These are phyloP conservation scores for Erinaceus europaeus DNA, from an alignment of 2,113 vertebrate species.

Conservation along the genomic window DNA sequence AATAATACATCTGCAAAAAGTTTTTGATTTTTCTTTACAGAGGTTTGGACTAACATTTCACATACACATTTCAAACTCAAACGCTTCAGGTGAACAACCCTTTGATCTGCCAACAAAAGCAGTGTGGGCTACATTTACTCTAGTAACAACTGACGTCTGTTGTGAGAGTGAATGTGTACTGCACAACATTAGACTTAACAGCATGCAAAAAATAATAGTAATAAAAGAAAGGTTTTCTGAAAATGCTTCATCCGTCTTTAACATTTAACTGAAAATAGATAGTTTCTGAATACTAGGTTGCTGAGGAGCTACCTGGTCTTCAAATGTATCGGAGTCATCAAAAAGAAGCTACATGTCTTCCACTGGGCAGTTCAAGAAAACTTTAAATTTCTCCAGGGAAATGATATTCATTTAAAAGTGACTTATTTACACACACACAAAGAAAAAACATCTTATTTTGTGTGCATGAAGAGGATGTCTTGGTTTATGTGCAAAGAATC, in stretches of 20 bases:
- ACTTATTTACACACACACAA: conserved; percentile 70
- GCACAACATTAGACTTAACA: conserved; percentile 28
- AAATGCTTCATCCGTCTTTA: conserved; percentile 33
- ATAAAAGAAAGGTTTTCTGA: conserved; percentile 50
- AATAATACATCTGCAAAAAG: background rate
- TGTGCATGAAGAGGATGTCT: conserved; percentile 33
- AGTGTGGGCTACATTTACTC: background rate
- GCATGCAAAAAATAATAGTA: conserved; percentile 48
- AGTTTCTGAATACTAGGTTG: conserved; percentile 8
- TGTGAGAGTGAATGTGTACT: conserved; percentile 20
- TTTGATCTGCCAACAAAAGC: conserved; percentile 28
- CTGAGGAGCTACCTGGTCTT: conserved; percentile 11
- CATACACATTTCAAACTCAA: conserved; percentile 44
- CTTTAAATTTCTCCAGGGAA: conserved; percentile 39
- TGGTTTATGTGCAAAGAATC: conserved; percentile 11
- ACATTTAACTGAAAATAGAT: conserved; percentile 9
- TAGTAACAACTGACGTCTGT: background rate
- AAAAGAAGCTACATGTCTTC: conserved; percentile 40
- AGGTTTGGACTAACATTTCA: conserved; percentile 53
- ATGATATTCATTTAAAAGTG: conserved; percentile 62
- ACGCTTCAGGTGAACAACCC: background rate
- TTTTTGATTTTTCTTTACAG: conserved; percentile 44
- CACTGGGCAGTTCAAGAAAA: conserved; percentile 47
- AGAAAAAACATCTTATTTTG: conserved; percentile 49
- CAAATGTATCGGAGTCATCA: conserved; percentile 5